Evolutionary conservation across 2,113 vertebrate genomes (phyloP).

Genomic region (Plecturocebus donacophilus): DNA sequence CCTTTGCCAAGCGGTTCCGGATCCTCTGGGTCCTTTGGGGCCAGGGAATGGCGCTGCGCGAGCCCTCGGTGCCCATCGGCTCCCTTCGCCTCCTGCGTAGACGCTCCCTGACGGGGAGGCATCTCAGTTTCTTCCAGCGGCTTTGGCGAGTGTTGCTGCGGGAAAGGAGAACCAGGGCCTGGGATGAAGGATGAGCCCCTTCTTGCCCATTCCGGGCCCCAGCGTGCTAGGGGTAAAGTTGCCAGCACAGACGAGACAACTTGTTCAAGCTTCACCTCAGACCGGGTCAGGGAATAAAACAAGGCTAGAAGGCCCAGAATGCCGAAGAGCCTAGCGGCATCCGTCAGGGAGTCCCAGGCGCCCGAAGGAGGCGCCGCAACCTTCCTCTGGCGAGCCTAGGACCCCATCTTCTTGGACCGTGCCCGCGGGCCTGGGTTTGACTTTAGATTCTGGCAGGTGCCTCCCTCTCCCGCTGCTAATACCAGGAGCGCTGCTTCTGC

Average conservation of each 20-base stretch:
- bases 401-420: not conserved
- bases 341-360: not conserved
- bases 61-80: not conserved
- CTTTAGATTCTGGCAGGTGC: not conserved
- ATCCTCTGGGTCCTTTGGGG: not conserved
- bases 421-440: rapidly evolving
- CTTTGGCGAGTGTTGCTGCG: not conserved
- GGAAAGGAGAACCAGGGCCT: not conserved
- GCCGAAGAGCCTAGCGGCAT: not conserved
- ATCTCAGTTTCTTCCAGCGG: not conserved
- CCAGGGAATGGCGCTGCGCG: not conserved
- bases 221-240: not conserved
- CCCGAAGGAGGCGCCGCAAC: not conserved
- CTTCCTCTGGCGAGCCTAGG: not conserved
- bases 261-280: not conserved
- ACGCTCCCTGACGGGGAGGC: not conserved
- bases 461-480: too few relatives aligned
- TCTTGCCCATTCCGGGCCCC: not conserved
- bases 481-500: not conserved
- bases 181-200: not conserved
- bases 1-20: not conserved
- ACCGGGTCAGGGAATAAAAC: not conserved
- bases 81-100: not conserved
- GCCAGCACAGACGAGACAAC: not conserved
- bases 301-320: not conserved